A percentile compares a stretch with the other conserved stretches of the same genome.
phyloP scores from a whole-genome alignment of 2,113 vertebrate species.

The Mormoops blainvillei region DNA sequence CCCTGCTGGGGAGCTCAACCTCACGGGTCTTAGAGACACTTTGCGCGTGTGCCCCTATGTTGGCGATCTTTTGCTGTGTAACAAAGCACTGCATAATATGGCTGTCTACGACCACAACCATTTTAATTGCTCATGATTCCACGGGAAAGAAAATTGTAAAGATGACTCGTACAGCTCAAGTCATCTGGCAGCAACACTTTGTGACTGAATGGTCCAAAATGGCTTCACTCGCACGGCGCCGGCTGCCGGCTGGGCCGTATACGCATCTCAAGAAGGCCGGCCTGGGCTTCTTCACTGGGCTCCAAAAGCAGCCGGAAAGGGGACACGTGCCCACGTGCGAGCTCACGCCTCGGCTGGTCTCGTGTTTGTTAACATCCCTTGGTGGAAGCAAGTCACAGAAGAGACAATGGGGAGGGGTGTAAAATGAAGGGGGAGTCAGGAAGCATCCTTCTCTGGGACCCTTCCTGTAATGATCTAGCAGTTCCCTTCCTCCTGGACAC shows the following conservation, averaged over 20 bases:
- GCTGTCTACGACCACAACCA: neutral
- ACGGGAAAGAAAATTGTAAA: neutral
- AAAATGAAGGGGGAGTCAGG: rapidly evolving
- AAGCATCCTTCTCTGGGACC: neutral
- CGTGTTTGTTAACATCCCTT: neutral
- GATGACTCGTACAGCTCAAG: neutral
- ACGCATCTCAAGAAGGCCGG: too few relatives aligned
- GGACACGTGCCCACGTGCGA: neutral
- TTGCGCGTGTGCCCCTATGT: neutral
- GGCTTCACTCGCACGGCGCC: neutral
- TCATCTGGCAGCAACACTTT: neutral
- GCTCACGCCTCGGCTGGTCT: neutral
- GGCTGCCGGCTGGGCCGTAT: neutral
- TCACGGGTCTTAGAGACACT: neutral
- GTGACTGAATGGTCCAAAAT: neutral
- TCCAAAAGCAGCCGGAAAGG: neutral
- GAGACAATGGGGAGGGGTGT: neutral
- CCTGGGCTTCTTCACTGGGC: neutral
- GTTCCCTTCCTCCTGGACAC: neutral
- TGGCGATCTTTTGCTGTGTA: neutral
- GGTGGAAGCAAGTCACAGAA: neutral
- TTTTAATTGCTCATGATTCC: neutral
- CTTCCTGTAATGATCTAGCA: neutral
- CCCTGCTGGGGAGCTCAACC: neutral
- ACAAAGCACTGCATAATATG: neutral